Evolutionary conservation across 35 echinoderm and acorn worm genomes (phyloP).

Genomic region (Lytechinus pictus): DNA sequence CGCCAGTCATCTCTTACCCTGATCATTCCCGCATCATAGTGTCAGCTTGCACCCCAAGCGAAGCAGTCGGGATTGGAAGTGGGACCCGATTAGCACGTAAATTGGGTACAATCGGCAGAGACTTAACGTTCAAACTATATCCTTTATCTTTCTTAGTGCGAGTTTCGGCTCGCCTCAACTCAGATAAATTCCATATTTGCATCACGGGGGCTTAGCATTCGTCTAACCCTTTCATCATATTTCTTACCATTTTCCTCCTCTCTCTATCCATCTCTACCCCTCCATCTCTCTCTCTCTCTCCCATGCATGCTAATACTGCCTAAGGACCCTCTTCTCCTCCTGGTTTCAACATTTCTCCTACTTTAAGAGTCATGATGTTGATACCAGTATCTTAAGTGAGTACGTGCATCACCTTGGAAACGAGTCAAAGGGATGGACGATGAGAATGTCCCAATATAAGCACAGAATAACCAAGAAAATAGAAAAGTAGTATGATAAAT

Average conservation of each 20-base stretch:
- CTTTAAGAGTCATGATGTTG: neutral
- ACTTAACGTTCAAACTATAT: slow-evolving; percentile 14
- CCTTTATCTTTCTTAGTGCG: neutral
- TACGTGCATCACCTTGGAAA: slow-evolving; percentile 42
- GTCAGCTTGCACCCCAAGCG: neutral
- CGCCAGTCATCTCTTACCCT: neutral
- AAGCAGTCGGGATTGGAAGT: neutral
- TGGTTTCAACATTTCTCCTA: neutral
- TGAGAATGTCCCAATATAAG: neutral
- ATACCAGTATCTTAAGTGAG: neutral
- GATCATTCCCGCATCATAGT: neutral
- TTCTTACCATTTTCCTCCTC: neutral
- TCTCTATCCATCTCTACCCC: neutral
- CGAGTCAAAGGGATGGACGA: neutral
- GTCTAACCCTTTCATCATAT: neutral
- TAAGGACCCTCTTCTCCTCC: neutral
- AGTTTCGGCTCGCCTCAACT: neutral
- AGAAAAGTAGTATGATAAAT: neutral
- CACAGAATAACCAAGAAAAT: neutral
- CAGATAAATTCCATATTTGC: slow-evolving; percentile 15
- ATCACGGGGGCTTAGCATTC: slow-evolving; percentile 25
- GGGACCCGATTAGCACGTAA: slow-evolving; percentile 34
- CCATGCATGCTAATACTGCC: neutral
- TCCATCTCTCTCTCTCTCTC: neutral
- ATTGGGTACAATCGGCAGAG: slow-evolving; percentile 36